Evolutionary conservation across 2,888 invertebrate species (phyloP).

Genomic region (Acronicta psi): DNA sequence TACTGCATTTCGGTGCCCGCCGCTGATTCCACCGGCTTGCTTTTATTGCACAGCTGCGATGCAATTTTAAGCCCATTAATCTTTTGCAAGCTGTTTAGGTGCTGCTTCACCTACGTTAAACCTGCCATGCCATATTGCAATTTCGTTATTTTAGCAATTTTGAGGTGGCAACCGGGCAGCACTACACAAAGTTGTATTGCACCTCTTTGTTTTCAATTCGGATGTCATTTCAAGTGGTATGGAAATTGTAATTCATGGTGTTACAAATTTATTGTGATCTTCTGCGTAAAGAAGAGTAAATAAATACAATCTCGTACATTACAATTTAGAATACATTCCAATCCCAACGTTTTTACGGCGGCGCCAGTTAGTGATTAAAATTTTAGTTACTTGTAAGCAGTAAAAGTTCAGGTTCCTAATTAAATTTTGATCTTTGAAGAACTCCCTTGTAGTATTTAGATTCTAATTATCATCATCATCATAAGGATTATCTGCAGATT

Average conservation of each 20-base stretch:
- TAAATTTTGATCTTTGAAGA: slow-evolving; percentile 29
- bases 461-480: slow-evolving; percentile 60
- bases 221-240: slow-evolving; percentile 16
- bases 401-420: slow-evolving; percentile 18
- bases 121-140: slow-evolving; percentile 51
- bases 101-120: slow-evolving; percentile 64
- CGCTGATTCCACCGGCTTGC: slow-evolving; percentile 71
- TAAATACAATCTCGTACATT: too few species aligned
- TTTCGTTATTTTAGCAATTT: slow-evolving; percentile 54
- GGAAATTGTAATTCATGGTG: slow-evolving; percentile 10
- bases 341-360: background rate
- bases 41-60: slow-evolving; percentile 84
- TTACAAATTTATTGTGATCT: too few species aligned
- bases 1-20: slow-evolving; percentile 69
- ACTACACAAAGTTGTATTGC: slow-evolving; percentile 20
- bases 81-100: slow-evolving; percentile 78
- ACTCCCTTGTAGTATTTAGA: slow-evolving; percentile 50
- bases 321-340: slow-evolving; percentile 2
- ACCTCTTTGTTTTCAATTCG: slow-evolving; percentile 45
- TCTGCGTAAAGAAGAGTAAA: too few species aligned
- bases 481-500: slow-evolving; percentile 60
- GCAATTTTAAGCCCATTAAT: slow-evolving; percentile 87
- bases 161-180: slow-evolving; percentile 18
- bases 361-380: slow-evolving; percentile 23
- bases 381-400: slow-evolving; percentile 11